Conservation (phyloP, 2,113 vertebrate species). For the Sterrhoptilus dennistouni region DNA sequence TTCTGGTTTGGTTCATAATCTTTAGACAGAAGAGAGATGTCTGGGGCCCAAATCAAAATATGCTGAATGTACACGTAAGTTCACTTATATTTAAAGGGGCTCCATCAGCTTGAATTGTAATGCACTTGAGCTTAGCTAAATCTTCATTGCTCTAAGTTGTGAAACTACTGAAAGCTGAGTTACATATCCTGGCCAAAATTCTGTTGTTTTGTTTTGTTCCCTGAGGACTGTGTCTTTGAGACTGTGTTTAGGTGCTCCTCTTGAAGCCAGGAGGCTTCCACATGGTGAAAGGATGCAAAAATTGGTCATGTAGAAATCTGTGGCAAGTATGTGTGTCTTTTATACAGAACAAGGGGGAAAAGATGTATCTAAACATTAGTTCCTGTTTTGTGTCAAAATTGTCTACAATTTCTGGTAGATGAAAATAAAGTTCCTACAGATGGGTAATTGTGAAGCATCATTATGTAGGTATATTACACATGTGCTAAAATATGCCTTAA, state of each 20-base stretch:
- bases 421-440: neutral
- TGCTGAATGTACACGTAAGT: accelerated
- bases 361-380: neutral
- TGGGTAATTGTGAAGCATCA: neutral
- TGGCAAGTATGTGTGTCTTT: neutral
- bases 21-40: neutral
- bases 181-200: neutral
- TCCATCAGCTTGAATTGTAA: neutral
- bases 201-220: neutral
- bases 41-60: neutral
- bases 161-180: neutral
- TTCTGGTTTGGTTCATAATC: neutral
- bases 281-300: neutral
- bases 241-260: neutral
- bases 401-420: neutral
- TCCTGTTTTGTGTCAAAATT: neutral
- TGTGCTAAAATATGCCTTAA: neutral
- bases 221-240: neutral
- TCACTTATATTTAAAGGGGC: neutral
- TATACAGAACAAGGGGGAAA: neutral
- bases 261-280: neutral
- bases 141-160: neutral
- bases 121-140: neutral
- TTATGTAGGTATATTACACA: neutral
- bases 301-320: neutral